Evolutionary conservation across 2,888 invertebrate genomes (phyloP).

Genomic region (Schizotus pectinicornis): DNA sequence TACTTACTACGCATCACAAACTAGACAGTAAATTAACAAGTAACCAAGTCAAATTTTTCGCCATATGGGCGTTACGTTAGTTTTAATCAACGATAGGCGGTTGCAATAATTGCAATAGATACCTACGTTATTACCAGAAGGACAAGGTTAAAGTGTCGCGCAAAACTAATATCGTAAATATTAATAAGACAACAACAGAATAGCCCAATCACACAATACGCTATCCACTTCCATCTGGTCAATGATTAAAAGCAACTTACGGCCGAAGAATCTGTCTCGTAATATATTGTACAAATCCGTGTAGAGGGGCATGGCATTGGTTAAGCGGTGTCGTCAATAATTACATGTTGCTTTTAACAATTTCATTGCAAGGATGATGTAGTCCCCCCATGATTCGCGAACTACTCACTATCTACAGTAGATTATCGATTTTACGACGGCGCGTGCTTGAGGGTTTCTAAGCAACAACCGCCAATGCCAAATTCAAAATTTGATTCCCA

Average conservation of each 20-base stretch:
- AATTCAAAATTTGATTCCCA: background rate
- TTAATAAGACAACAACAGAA: background rate
- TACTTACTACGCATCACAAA: too few species aligned
- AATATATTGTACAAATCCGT: constrained; percentile 35
- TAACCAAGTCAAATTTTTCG: too few species aligned
- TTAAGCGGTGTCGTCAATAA: background rate
- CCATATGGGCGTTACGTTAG: background rate
- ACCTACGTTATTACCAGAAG: too few species aligned
- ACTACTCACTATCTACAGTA: background rate
- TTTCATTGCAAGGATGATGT: background rate
- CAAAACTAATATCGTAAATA: background rate
- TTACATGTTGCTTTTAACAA: constrained; percentile 2
- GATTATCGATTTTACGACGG: background rate
- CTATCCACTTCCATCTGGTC: constrained; percentile 1
- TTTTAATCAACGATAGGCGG: background rate
- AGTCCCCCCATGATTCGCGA: background rate
- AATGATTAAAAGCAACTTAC: constrained; percentile 34
- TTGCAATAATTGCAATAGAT: too few species aligned
- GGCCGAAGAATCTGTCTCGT: constrained; percentile 36
- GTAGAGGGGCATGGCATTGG: constrained; percentile 35
- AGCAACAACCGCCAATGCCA: background rate
- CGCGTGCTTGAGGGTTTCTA: background rate
- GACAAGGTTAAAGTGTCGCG: too few species aligned
- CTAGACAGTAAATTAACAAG: too few species aligned
- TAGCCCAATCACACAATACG: background rate